Conservation (phyloP, 2,888 invertebrate species). For the Lepetodrilus schrolli region DNA sequence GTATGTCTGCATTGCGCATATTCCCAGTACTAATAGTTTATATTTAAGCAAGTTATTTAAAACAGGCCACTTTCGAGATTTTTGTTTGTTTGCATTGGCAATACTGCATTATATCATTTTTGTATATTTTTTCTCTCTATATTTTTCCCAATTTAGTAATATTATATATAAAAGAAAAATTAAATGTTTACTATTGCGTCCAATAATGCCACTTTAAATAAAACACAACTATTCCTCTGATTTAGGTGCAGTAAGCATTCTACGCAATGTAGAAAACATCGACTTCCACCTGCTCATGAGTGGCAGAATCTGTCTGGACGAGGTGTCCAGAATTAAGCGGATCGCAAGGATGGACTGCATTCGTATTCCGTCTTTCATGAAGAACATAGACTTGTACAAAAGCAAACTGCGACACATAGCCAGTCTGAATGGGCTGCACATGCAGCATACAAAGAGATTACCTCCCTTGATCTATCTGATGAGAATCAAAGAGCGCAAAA, state of each 20-base stretch:
- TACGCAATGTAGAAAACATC: constrained; percentile 70
- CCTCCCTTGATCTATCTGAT: constrained; percentile 54
- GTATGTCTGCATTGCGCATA: no score
- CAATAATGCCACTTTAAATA: no score
- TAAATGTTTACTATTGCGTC: no score
- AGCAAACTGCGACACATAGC: constrained; percentile 63
- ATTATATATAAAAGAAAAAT: no score
- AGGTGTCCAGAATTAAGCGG: constrained; percentile 66
- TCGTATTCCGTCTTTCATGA: constrained; percentile 70
- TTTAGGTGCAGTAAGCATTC: constrained; percentile 74
- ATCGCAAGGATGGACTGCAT: constrained; percentile 67
- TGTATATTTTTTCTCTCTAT: no score
- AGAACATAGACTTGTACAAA: constrained; percentile 65
- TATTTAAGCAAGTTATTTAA: no score
- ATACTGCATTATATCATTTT: no score
- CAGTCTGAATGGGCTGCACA: constrained; percentile 61
- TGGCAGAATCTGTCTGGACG: constrained; percentile 71
- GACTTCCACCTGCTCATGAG: constrained; percentile 72
- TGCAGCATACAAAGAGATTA: constrained; percentile 47
- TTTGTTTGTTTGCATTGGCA: no score
- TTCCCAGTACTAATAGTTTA: no score
- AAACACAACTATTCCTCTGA: no score
- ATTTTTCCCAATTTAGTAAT: no score
- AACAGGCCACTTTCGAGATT: no score
- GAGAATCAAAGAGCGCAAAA: constrained; percentile 51